Evolutionary conservation across 1,140 invertebrate genomes (phyloP).

Genomic region (Achatina immaculata): DNA sequence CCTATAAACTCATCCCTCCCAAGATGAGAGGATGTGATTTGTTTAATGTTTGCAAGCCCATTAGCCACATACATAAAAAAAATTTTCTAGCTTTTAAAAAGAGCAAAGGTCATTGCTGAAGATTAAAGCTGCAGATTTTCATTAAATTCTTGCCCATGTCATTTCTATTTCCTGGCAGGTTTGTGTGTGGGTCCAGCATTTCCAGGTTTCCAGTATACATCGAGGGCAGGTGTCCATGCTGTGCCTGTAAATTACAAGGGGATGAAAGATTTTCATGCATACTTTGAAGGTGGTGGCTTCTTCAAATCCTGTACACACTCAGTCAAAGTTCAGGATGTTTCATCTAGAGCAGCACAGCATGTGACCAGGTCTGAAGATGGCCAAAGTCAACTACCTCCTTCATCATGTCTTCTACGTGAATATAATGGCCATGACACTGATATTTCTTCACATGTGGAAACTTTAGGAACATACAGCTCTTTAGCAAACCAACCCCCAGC

Average conservation of each 20-base stretch:
- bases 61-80: too few relatives aligned
- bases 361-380: background rate
- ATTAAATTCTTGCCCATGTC: too few relatives aligned
- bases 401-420: background rate
- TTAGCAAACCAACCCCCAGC: constrained; percentile 43
- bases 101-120: too few relatives aligned
- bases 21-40: too few relatives aligned
- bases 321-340: background rate
- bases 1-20: too few relatives aligned
- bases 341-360: background rate
- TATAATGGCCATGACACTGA: too few relatives aligned
- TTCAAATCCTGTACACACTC: constrained; percentile 41
- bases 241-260: constrained; percentile 36
- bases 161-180: too few relatives aligned
- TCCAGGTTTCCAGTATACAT: constrained; percentile 54
- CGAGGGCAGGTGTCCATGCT: constrained; percentile 50
- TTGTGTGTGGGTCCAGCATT: constrained; percentile 55
- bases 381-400: background rate
- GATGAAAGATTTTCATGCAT: constrained; percentile 34
- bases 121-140: too few relatives aligned
- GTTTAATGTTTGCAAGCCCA: too few relatives aligned
- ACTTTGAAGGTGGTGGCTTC: constrained; percentile 57
- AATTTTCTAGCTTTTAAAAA: too few relatives aligned
- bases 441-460: background rate
- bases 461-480: constrained; percentile 34